phyloP scores from a whole-genome alignment of 1,140 invertebrate species.

The Carcinoscorpius rotundicauda region DNA sequence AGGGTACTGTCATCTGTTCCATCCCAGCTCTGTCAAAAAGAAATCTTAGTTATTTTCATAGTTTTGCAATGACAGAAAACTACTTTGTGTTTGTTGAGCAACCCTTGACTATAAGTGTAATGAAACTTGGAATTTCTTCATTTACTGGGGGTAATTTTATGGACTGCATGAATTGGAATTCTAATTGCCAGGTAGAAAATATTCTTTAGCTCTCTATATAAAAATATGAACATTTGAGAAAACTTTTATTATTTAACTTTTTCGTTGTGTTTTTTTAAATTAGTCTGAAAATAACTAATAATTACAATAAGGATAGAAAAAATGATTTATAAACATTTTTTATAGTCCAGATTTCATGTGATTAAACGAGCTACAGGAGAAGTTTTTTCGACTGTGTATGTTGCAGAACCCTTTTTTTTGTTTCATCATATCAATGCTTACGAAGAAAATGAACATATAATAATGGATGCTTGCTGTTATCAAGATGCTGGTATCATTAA shows the following conservation, averaged over 20 bases:
- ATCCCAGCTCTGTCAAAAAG: slow-evolving; percentile 58
- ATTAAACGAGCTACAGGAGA: slow-evolving; percentile 45
- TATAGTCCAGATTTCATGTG: slow-evolving; percentile 60
- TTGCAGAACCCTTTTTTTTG: slow-evolving; percentile 64
- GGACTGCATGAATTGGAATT: too few species aligned
- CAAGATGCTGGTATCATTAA: slow-evolving; percentile 46
- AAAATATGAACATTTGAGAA: too few species aligned
- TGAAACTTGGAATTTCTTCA: too few species aligned
- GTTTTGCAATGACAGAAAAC: slow-evolving; percentile 70
- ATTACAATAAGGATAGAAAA: too few species aligned
- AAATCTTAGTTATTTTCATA: slow-evolving; percentile 75
- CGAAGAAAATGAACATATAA: slow-evolving; percentile 52
- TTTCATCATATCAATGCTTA: slow-evolving; percentile 83
- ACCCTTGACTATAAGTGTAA: slow-evolving; percentile 54
- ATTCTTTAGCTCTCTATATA: too few species aligned
- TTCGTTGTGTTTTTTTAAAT: too few species aligned
- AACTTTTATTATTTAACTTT: too few species aligned
- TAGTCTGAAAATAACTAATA: too few species aligned
- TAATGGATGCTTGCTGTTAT: slow-evolving; percentile 70
- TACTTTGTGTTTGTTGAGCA: slow-evolving; percentile 75
- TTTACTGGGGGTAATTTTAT: too few species aligned
- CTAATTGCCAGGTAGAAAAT: too few species aligned
- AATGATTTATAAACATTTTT: too few species aligned
- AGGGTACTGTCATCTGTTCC: slow-evolving; percentile 44
- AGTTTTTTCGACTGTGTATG: slow-evolving; percentile 39